Evolutionary conservation across 2,113 vertebrate species (phyloP).

Genomic region (Symphodus melops): DNA sequence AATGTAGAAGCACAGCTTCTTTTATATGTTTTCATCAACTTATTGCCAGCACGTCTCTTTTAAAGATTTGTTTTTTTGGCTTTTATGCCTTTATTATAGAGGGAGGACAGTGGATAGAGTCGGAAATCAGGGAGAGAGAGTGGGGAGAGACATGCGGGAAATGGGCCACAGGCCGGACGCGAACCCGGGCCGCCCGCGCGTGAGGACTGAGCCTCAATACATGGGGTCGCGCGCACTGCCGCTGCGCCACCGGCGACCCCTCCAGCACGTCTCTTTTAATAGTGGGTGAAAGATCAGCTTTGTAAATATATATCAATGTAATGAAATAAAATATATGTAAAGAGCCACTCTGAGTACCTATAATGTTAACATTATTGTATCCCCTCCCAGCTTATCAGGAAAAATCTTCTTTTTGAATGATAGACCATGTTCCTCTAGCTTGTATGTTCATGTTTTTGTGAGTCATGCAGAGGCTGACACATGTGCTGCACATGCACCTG

Average conservation of each 20-base stretch:
- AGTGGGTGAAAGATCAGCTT: neutral
- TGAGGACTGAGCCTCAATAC: no score
- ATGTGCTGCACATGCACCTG: constrained; percentile 55
- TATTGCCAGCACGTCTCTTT: neutral
- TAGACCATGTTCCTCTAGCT: constrained; percentile 18
- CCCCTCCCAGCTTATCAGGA: neutral
- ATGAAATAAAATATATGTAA: neutral
- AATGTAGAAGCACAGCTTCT: neutral
- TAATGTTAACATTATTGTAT: neutral
- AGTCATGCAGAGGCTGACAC: constrained; percentile 50
- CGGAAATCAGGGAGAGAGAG: no score
- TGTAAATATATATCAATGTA: neutral
- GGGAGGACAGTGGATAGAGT: no score
- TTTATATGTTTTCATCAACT: constrained; percentile 16
- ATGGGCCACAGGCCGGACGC: no score
- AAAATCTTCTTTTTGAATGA: constrained; percentile 2
- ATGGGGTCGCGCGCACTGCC: no score
- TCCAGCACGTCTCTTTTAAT: constrained; percentile 3
- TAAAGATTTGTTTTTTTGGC: no score
- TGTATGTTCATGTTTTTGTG: constrained; percentile 43
- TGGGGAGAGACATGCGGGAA: no score
- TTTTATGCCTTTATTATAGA: no score
- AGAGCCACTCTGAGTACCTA: neutral
- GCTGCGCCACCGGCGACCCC: no score
- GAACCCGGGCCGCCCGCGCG: no score